These are phyloP conservation scores for Melieria omissa DNA, from an alignment of 2,888 invertebrate species.

Conservation along the genomic window DNA sequence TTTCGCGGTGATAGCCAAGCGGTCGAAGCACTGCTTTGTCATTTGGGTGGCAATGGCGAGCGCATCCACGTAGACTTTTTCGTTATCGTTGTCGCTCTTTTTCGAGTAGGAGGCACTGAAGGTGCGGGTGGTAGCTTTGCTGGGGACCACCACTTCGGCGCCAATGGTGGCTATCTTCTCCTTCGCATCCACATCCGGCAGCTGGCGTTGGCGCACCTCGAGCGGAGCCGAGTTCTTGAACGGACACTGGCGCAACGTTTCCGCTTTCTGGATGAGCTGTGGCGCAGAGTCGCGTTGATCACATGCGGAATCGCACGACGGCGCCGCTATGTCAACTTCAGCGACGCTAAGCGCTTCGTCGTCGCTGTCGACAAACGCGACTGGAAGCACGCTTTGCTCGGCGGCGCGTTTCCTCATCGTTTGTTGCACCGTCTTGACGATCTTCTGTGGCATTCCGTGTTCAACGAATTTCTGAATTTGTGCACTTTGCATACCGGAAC, in stretches of 20 bases:
- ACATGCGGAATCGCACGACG: slow-evolving; percentile 22
- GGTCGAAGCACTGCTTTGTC: slow-evolving; percentile 55
- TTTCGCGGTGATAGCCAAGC: slow-evolving; percentile 48
- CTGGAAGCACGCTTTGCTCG: slow-evolving; percentile 19
- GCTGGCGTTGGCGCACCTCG: slow-evolving; percentile 34
- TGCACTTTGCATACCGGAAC: slow-evolving; percentile 58
- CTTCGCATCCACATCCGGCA: slow-evolving; percentile 2
- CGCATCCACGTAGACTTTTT: slow-evolving; percentile 31
- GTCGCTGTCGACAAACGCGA: not conserved
- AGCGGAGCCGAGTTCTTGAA: no score
- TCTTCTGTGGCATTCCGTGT: slow-evolving; percentile 64
- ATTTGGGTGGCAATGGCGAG: slow-evolving; percentile 61
- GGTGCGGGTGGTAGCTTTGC: not conserved
- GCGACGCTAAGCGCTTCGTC: not conserved
- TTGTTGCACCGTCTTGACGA: slow-evolving; percentile 59
- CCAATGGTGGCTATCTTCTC: slow-evolving; percentile 22
- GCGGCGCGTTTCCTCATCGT: slow-evolving; percentile 59
- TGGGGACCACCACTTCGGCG: not conserved
- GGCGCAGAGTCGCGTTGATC: not conserved
- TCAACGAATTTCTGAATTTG: slow-evolving; percentile 63
- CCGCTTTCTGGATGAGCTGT: not conserved
- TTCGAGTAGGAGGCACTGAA: not conserved
- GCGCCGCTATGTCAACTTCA: not conserved
- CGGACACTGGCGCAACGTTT: not conserved
- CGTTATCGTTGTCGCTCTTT: not conserved